These are phyloP conservation scores for Gymnoscopelus microlampas DNA, from an alignment of 2,797 vertebrate species.

Conservation along the genomic window DNA sequence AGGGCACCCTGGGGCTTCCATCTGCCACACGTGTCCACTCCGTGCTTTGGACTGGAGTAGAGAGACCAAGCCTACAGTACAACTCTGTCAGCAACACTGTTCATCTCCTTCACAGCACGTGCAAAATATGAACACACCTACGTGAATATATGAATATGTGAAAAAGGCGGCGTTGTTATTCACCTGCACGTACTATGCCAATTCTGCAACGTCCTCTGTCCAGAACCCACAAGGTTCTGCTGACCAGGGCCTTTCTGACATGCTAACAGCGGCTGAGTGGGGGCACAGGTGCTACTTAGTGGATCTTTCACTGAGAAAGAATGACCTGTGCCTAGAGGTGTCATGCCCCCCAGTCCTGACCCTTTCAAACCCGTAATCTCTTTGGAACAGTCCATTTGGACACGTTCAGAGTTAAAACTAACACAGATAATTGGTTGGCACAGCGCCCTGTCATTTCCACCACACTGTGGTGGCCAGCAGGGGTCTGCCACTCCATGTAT, in stretches of 20 bases:
- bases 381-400: too few species aligned
- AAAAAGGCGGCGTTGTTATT: slow-evolving; percentile 78
- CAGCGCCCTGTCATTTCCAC: slow-evolving; percentile 76
- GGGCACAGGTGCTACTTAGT: slow-evolving; percentile 78
- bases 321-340: slow-evolving; percentile 76
- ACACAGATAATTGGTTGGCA: slow-evolving; percentile 60
- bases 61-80: too few species aligned
- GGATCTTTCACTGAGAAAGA: slow-evolving; percentile 70
- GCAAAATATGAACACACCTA: slow-evolving; percentile 80
- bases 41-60: too few species aligned
- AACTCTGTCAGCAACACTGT: slow-evolving; percentile 52
- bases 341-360: slow-evolving; percentile 54
- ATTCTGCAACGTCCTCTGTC: slow-evolving; percentile 73
- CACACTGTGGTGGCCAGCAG: slow-evolving; percentile 78
- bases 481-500: slow-evolving; percentile 62
- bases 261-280: slow-evolving; percentile 71
- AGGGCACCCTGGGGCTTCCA: too few species aligned
- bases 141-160: slow-evolving; percentile 82
- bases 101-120: slow-evolving; percentile 78
- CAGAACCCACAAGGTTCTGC: slow-evolving; percentile 71
- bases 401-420: too few species aligned
- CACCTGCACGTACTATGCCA: slow-evolving; percentile 73
- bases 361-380: too few species aligned
- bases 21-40: too few species aligned
- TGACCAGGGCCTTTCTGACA: slow-evolving; percentile 79